Conservation (phyloP, 2,888 invertebrate species). For the Calliopum simillimum region DNA sequence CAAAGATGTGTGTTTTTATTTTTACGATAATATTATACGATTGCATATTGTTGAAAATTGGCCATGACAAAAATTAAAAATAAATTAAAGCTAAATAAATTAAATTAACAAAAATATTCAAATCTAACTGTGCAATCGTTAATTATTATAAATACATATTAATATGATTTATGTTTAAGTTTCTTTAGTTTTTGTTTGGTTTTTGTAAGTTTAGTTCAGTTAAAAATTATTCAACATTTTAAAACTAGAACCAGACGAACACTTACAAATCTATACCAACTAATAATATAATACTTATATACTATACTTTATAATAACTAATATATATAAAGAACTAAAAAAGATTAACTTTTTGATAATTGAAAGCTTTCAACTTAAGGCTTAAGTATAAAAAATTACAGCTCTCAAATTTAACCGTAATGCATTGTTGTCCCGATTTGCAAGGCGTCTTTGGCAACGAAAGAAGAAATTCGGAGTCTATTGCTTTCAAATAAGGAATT, state of each 20-base stretch:
- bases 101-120: neutral
- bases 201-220: constrained; percentile 33
- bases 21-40: neutral
- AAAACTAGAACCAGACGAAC: constrained; percentile 68
- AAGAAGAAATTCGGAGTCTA: too few species aligned
- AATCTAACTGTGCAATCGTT: constrained; percentile 33
- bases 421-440: too few species aligned
- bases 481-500: too few species aligned
- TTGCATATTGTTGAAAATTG: constrained; percentile 29
- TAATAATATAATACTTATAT: constrained; percentile 32
- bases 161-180: constrained; percentile 27
- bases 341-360: too few species aligned
- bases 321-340: constrained; percentile 11
- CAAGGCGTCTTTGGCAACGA: too few species aligned
- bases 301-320: constrained; percentile 39
- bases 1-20: too few species aligned
- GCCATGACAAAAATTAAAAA: constrained; percentile 31
- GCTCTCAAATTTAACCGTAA: too few species aligned
- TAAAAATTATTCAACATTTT: constrained; percentile 46
- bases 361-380: too few species aligned
- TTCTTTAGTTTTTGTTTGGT: constrained; percentile 21
- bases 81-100: constrained; percentile 4
- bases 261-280: constrained; percentile 55
- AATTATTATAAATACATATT: constrained; percentile 44
- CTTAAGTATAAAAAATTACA: too few species aligned